phyloP scores from a whole-genome alignment of 2,113 vertebrate species.

The Colaptes auratus region DNA sequence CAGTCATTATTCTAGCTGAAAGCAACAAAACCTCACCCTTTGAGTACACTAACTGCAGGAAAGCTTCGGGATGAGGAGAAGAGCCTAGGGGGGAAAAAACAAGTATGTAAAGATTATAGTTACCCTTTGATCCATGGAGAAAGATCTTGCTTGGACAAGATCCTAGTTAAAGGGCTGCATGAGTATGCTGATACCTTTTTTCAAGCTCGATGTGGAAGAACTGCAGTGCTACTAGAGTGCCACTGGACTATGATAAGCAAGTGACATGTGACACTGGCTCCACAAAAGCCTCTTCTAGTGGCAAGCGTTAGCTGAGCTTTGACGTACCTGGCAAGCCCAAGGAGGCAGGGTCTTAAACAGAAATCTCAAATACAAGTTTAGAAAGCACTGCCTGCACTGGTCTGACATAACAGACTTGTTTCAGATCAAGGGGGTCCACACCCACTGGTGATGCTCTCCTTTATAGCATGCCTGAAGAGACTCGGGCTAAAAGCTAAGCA shows the following conservation, averaged over 20 bases:
- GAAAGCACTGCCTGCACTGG: not conserved
- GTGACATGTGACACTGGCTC: not conserved
- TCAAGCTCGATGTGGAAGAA: not conserved
- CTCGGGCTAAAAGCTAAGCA: not conserved
- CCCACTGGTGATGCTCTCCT: not conserved
- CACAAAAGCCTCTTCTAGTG: not conserved
- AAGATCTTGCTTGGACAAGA: not conserved
- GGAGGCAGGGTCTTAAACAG: not conserved
- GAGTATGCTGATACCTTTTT: not conserved
- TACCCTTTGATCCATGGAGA: not conserved
- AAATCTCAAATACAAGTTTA: not conserved
- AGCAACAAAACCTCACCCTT: not conserved
- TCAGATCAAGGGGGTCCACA: not conserved
- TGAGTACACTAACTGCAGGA: not conserved
- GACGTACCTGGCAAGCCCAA: not conserved
- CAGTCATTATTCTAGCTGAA: constrained; percentile 16
- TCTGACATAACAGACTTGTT: not conserved
- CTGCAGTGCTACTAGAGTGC: not conserved
- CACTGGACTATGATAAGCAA: not conserved
- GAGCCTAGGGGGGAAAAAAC: not conserved
- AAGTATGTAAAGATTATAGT: not conserved
- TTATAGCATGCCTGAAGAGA: not conserved
- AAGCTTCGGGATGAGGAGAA: constrained; percentile 1
- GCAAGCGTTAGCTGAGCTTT: not conserved
- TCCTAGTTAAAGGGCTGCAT: not conserved